Evolutionary conservation across 2,888 invertebrate genomes (phyloP).

Genomic region (Aphelenchoides bicaudatus): DNA sequence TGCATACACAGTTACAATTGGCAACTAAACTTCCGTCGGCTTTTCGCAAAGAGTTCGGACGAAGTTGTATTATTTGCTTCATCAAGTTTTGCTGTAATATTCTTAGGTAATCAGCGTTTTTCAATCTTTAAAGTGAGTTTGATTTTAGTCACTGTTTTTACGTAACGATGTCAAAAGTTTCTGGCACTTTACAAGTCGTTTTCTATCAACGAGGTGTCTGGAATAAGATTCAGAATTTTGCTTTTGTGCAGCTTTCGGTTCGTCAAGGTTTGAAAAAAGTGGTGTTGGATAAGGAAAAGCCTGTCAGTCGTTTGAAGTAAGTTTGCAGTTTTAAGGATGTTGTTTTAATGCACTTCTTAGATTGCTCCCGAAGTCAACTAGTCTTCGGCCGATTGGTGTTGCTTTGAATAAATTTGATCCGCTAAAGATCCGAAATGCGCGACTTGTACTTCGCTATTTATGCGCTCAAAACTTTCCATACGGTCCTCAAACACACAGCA

Average conservation of each 20-base stretch:
- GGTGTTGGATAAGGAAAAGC: no score
- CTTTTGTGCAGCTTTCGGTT: not conserved
- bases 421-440: not conserved
- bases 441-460: conserved; percentile 4
- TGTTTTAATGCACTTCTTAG: not conserved
- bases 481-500: no score
- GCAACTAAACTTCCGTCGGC: not conserved
- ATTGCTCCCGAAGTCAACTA: not conserved
- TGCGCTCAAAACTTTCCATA: no score
- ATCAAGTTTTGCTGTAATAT: not conserved
- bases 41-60: not conserved
- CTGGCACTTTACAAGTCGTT: not conserved
- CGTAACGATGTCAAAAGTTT: not conserved
- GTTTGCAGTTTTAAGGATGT: not conserved
- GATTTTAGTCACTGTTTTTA: conserved; percentile 10
- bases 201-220: conserved; percentile 6
- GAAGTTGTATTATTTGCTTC: not conserved
- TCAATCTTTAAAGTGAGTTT: no score
- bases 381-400: conserved; percentile 6
- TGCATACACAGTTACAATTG: not conserved
- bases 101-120: not conserved
- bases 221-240: conserved; percentile 1
- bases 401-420: not conserved
- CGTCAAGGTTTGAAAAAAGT: not conserved
- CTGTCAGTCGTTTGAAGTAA: not conserved